These are phyloP conservation scores for Pachyrhynchus sulphureomaculatus DNA, from an alignment of 1,140 invertebrate species.

Conservation along the genomic window DNA sequence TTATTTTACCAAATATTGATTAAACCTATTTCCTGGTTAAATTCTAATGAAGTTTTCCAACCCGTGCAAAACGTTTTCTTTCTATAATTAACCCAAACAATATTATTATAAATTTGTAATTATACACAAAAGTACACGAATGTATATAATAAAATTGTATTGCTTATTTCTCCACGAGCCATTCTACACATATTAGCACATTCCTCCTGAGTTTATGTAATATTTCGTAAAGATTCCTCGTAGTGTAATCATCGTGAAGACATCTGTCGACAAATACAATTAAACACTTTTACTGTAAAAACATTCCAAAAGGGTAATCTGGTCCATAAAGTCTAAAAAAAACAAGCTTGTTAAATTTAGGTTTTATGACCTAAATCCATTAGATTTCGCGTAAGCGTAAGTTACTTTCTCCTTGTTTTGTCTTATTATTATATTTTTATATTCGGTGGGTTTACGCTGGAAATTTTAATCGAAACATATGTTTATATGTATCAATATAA, in stretches of 20 bases:
- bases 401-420: neutral
- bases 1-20: too few species aligned
- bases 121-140: too few species aligned
- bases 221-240: neutral
- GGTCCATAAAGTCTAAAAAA: constrained; percentile 1
- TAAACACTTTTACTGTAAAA: neutral
- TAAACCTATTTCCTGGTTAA: too few species aligned
- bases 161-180: constrained; percentile 3
- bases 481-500: too few species aligned
- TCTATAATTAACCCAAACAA: too few species aligned
- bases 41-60: too few species aligned
- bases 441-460: neutral
- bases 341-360: constrained; percentile 15
- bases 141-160: neutral
- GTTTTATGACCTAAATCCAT: constrained; percentile 5
- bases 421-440: too few species aligned
- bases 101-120: too few species aligned
- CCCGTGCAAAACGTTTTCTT: too few species aligned
- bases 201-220: constrained; percentile 9
- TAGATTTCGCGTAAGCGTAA: neutral
- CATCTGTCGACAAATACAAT: constrained; percentile 8
- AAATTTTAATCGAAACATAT: too few species aligned
- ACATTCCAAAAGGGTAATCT: constrained; percentile 1
- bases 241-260: neutral
- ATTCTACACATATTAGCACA: neutral